Evolutionary conservation across 2,113 vertebrate species (phyloP).

Genomic region (Phyllopteryx taeniolatus): DNA sequence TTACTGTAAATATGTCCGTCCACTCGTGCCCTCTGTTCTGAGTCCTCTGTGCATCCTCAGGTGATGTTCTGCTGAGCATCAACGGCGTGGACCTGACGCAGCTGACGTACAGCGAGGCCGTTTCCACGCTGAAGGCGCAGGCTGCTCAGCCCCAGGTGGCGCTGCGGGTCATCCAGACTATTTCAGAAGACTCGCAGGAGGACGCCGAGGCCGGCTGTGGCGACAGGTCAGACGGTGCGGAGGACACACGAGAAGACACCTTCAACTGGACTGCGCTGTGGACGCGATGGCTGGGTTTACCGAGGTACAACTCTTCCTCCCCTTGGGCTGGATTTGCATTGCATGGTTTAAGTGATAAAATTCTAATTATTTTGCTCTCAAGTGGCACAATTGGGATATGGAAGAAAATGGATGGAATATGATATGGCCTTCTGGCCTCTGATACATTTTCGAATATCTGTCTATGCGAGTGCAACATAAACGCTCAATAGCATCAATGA

Average conservation of each 20-base stretch:
- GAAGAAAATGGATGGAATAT: no score
- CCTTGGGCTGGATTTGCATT: background rate
- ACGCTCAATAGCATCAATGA: no score
- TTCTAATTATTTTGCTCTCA: no score
- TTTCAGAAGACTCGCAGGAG: slow-evolving; percentile 60
- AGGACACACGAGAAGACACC: slow-evolving; percentile 72
- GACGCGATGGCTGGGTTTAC: slow-evolving; percentile 86
- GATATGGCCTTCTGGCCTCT: no score
- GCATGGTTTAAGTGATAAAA: no score
- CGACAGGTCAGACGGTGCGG: slow-evolving; percentile 69
- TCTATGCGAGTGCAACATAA: no score
- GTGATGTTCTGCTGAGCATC: slow-evolving; percentile 86
- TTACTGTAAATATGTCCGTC: background rate
- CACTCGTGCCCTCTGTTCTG: background rate
- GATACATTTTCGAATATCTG: no score
- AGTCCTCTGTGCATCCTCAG: slow-evolving; percentile 50
- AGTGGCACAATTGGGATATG: no score
- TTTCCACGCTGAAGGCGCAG: slow-evolving; percentile 84
- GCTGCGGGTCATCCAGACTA: slow-evolving; percentile 81
- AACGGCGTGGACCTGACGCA: slow-evolving; percentile 86
- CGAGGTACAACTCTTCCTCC: slow-evolving; percentile 68
- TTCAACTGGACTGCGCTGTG: slow-evolving; percentile 84
- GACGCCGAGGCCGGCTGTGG: slow-evolving; percentile 42
- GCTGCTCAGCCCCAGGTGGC: slow-evolving; percentile 80
- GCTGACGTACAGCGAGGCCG: slow-evolving; percentile 83